Percentiles rank a stretch among this genome's conserved stretches.
Conservation (phyloP, 1,140 invertebrate genomes). For the Sycophila sp. region DNA sequence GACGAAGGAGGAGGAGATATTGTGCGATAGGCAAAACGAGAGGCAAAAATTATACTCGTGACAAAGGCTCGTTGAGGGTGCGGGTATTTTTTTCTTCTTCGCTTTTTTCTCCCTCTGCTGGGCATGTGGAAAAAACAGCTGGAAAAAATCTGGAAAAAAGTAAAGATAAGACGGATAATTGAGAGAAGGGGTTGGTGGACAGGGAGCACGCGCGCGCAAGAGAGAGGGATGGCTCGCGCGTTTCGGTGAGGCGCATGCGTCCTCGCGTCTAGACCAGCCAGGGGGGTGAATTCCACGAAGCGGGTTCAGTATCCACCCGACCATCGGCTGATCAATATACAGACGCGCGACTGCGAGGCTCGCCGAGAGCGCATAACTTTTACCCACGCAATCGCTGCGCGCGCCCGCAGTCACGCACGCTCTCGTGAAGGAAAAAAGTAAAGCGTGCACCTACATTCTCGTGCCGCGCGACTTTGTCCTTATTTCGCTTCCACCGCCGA, state of each 20-base stretch:
- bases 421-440: not conserved
- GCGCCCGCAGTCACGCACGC: not conserved
- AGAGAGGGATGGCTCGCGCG: not conserved
- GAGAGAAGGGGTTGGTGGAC: not conserved
- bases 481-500: no score
- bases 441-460: not conserved
- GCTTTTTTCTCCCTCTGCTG: not conserved
- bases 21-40: no score
- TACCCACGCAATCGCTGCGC: not conserved
- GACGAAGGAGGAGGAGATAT: no score
- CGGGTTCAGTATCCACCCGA: conserved; percentile 60
- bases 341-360: not conserved
- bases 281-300: conserved; percentile 57
- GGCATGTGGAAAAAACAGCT: not conserved
- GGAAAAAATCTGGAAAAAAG: not conserved
- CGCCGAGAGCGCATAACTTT: no score
- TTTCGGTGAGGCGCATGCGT: conserved; percentile 49
- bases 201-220: not conserved
- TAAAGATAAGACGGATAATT: not conserved
- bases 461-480: no score
- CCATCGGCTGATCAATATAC: conserved; percentile 64
- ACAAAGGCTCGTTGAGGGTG: no score
- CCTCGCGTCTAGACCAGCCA: conserved; percentile 34
- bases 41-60: no score
- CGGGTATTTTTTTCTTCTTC: no score